Evolutionary conservation across 2,888 invertebrate genomes (phyloP), one percentile per base, ranked within the genome.

Genomic region (Clitarchus hookeri): DNA sequence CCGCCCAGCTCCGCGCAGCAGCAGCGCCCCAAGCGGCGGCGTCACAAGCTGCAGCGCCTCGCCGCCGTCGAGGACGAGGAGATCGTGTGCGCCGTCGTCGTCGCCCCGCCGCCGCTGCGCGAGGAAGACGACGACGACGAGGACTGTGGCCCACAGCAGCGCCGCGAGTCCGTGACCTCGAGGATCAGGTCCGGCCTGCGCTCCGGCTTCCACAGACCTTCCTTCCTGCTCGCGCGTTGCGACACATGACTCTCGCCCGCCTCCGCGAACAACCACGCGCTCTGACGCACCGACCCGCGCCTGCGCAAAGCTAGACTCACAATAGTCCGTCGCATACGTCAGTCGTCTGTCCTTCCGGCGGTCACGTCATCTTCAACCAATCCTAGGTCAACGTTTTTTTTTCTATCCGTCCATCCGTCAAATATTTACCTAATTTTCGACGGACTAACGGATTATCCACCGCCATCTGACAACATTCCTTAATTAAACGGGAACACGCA

Each of bases 51-150:
- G 54, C 89, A 90, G 86, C 87, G 90, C 44, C 88, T 90, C 79
- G 88, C 89, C 19, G 90, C 89, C n/a, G 89, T 90, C 19, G 89
- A 90, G 85, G 88, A 88, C 44, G 89, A 89, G 53, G 89, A 88
- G 84, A 86, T 86, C 26, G 84, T 84, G 4, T 25, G 84, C 12
- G 85, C 78, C n/a, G 54, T 65, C 13, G 44, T 84, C 26, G 26
- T 82, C 13, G 26, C 65, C 23, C 44, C 84, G 11, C 85, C 84
- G 80, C 44, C 84, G 16, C 85, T 78, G 80, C 84, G 13, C 25
- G 85, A 27, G 13, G 54, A 9, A 48, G 54, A 44, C 82, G 25
- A 44, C 84, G n/a, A 80, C 83, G 1, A 65, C 85, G 80, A 83
- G 78, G 36, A 78, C 80, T 12, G 83, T 85, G 1, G 79, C 79